phyloP scores from a whole-genome alignment of 1,140 invertebrate genomes.

The Amyelois transitella region DNA sequence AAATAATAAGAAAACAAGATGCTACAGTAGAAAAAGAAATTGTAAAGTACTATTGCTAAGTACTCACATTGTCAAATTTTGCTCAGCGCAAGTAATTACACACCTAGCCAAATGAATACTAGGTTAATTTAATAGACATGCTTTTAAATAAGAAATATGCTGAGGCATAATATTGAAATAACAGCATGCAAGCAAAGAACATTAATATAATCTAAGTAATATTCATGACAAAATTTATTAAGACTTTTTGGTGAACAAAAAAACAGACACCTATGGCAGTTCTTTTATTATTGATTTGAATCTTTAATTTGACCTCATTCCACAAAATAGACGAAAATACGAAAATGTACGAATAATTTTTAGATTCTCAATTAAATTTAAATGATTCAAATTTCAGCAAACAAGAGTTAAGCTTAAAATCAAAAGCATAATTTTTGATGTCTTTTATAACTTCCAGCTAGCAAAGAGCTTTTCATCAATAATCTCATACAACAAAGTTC shows the following conservation, averaged over 20 bases:
- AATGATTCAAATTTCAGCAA: too few species aligned
- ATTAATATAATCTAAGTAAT: constrained; percentile 1
- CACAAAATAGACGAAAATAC: too few species aligned
- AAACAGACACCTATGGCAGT: neutral
- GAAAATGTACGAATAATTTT: too few species aligned
- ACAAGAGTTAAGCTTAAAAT: too few species aligned
- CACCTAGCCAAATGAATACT: constrained; percentile 68
- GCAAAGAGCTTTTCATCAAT: neutral
- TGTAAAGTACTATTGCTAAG: constrained; percentile 21
- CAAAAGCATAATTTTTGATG: too few species aligned
- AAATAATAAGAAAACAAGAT: neutral
- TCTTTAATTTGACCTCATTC: too few species aligned
- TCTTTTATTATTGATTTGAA: too few species aligned
- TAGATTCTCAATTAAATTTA: too few species aligned
- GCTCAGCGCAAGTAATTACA: constrained; percentile 65
- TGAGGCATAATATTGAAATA: constrained; percentile 13
- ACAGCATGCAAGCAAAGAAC: constrained; percentile 31
- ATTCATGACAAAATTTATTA: neutral
- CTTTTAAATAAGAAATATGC: constrained; percentile 16
- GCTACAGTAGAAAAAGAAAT: constrained; percentile 10
- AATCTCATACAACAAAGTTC: neutral
- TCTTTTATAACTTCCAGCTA: too few species aligned
- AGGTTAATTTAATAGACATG: constrained; percentile 59
- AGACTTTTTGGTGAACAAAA: neutral
- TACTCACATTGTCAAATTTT: constrained; percentile 69